Conservation (phyloP, 2,888 invertebrate genomes). For the Ichneumoninae sp. region DNA sequence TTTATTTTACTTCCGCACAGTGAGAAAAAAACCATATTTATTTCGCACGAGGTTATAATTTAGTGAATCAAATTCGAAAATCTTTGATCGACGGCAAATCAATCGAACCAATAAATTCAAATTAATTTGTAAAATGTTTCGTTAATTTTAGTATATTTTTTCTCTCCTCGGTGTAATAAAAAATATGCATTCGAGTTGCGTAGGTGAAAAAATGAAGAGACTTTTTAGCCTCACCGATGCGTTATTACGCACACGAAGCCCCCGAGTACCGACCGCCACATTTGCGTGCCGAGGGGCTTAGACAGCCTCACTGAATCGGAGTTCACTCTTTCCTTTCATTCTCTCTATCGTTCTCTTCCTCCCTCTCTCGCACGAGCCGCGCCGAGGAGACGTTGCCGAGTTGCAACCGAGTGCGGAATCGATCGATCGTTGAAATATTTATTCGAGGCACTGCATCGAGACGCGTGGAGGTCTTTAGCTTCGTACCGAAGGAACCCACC, state of each 20-base stretch:
- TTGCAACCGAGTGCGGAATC: constrained; percentile 69
- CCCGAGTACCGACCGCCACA: background rate
- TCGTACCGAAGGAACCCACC: constrained; percentile 1
- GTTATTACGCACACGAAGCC: background rate
- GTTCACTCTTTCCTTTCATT: constrained; percentile 28
- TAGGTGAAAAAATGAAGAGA: background rate
- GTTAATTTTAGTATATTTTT: background rate
- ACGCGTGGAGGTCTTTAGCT: constrained; percentile 26
- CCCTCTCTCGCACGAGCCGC: constrained; percentile 44
- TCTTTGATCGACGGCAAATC: background rate
- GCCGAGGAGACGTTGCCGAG: constrained; percentile 20
- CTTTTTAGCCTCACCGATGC: background rate
- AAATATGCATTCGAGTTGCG: background rate
- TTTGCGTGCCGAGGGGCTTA: background rate
- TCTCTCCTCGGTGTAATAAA: background rate
- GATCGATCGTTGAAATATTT: constrained; percentile 79
- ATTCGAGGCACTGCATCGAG: constrained; percentile 66
- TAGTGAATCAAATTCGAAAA: background rate
- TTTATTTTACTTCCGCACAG: too few relatives aligned
- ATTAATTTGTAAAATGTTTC: background rate
- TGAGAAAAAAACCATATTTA: background rate
- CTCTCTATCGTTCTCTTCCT: constrained; percentile 14
- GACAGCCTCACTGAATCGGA: constrained; percentile 16
- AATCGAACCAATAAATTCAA: background rate
- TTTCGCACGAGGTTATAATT: background rate